Conservation (phyloP, 2,113 vertebrate species). For the Phyllopteryx taeniolatus region DNA sequence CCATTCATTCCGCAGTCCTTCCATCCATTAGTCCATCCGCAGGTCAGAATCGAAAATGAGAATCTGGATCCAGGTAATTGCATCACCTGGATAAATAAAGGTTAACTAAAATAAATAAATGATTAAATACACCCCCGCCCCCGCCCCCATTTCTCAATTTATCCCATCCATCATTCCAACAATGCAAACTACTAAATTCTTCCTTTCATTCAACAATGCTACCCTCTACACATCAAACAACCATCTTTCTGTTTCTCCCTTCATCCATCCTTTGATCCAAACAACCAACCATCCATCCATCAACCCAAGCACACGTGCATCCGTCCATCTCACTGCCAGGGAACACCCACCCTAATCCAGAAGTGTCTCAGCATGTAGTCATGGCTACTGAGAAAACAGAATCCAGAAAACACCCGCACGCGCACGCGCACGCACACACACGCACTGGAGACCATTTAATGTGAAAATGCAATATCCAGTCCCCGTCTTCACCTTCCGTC, state of each 20-base stretch:
- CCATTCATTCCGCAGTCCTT: no score
- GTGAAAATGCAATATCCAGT: conserved; percentile 52
- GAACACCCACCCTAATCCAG: conserved; percentile 36
- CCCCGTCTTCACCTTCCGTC: conserved; percentile 41
- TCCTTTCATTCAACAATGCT: background rate
- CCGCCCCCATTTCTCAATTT: background rate
- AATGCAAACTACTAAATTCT: background rate
- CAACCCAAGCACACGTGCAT: background rate
- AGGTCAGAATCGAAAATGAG: no score
- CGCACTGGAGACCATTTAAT: conserved; percentile 27
- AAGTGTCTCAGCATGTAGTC: conserved; percentile 41
- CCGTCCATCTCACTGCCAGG: conserved; percentile 28
- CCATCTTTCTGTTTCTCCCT: background rate
- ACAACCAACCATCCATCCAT: background rate
- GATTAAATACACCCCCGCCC: no score
- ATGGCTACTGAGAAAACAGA: conserved; percentile 43
- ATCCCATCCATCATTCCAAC: background rate
- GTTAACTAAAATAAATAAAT: no score
- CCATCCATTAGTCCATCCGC: no score
- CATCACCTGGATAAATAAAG: no score
- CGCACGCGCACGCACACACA: background rate
- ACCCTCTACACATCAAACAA: background rate
- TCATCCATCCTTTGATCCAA: conserved; percentile 1
- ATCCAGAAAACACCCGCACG: conserved; percentile 2
- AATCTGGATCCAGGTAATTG: no score